Base-by-base conservation (phyloP, 2,888 invertebrate genomes). In the Melanotus villosus region DNA sequence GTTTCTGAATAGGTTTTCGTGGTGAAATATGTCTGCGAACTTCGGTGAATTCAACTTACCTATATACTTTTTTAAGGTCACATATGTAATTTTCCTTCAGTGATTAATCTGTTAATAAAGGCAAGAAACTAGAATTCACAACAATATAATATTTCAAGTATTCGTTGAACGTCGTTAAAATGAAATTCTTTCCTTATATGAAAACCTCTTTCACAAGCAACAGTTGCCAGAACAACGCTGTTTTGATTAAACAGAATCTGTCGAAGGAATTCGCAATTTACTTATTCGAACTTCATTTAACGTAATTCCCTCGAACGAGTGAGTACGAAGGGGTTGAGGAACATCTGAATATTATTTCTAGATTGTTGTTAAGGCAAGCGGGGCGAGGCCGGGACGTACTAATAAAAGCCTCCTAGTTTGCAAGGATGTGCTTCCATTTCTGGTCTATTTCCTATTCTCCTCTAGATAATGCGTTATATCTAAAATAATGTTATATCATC, bases 391-490 rank as follows among this genome's bases (percentile, higher is more conserved):
- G 68, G 36, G 12, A 34, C 1, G 21, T 64, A 58, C 32, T 68
- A 68, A 68, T 68, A 68, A 64, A 68, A 63, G 68, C 68, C 52
- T 63, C 64, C 68, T 68, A 63, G 68, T 68, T 68, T 68, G 64
- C 64, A 68, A 64, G 68, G 68, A 68, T 68, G 68, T 64, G 57
- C 64, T 68, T 64, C 56, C 68, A 68, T 68, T 68, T 68, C 68
- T 68, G 68, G 68, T 68, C 68, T 68, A 68, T 68, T 68, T 68
- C 68, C 68, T 68, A 64, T 64, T 68, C 68, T 58, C 58, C 68
- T 68, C 63, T 68, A 64, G 68, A 68, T 68, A 68, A 68, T 68
- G 68, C 57, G 68, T 57, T 58, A 68, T 68, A 68, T 64, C 68
- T 68, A 64, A 63, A 64, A 64, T 68, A 68, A 50, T 57, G 64